Conservation (phyloP, 2,797 vertebrate genomes). For the Champsocephalus esox region DNA sequence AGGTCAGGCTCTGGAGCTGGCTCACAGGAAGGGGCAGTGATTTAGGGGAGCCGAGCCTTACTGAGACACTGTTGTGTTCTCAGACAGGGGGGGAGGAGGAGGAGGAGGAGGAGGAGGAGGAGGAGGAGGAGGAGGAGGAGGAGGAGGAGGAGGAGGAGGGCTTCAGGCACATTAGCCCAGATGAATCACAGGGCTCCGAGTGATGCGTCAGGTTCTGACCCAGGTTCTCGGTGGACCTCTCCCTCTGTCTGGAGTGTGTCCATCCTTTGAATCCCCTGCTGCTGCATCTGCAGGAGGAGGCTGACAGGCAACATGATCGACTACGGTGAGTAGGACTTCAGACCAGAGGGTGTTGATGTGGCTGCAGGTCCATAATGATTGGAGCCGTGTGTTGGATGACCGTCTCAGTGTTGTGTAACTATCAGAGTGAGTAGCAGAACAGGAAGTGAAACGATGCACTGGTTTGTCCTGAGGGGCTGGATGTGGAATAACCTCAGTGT, state of each 20-base stretch:
- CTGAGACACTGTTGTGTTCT: slow-evolving; percentile 87
- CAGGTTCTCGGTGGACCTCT: slow-evolving; percentile 2
- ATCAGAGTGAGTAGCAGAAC: slow-evolving; percentile 34
- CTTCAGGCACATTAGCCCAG: slow-evolving; percentile 24
- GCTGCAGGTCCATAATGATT: neutral
- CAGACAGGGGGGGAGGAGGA: slow-evolving; percentile 67
- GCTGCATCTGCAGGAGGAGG: slow-evolving; percentile 10
- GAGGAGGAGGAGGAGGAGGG: slow-evolving; percentile 54
- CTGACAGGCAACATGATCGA: slow-evolving; percentile 50
- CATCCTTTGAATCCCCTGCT: slow-evolving; percentile 17
- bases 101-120: slow-evolving; percentile 67
- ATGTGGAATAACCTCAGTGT: neutral
- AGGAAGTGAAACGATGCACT: slow-evolving; percentile 32
- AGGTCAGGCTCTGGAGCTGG: slow-evolving; percentile 69
- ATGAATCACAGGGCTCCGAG: slow-evolving; percentile 39
- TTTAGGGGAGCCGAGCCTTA: slow-evolving; percentile 81
- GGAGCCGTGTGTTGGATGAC: slow-evolving; percentile 2
- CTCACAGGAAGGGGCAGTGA: slow-evolving; percentile 86
- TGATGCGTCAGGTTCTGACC: slow-evolving; percentile 2
- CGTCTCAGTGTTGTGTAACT: slow-evolving; percentile 22
- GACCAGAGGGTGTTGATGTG: too few species aligned
- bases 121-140: slow-evolving; percentile 64
- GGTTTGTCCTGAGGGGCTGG: slow-evolving; percentile 23
- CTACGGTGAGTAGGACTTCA: slow-evolving; percentile 53
- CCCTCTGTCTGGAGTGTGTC: slow-evolving; percentile 1